Conservation (phyloP, 2,888 invertebrate species). For the Dromius quadrimaculatus region DNA sequence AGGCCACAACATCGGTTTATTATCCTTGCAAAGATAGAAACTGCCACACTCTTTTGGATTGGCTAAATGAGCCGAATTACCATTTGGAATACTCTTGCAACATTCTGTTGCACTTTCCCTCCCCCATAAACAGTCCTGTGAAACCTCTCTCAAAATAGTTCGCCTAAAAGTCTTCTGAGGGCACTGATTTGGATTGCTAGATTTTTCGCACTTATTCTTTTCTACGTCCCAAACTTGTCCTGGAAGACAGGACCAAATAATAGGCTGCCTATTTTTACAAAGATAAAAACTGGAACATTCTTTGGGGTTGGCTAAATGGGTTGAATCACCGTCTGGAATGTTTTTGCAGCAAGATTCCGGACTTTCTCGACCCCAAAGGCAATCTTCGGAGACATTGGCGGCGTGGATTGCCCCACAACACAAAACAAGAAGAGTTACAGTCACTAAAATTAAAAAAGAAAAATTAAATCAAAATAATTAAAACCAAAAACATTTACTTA, state of each 20-base stretch:
- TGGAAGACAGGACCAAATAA: conserved; percentile 17
- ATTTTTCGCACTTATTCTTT: neutral
- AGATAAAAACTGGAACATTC: conserved; percentile 23
- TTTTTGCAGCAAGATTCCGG: neutral
- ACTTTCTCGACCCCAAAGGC: neutral
- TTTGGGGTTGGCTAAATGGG: conserved; percentile 15
- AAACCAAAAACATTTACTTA: too few relatives aligned
- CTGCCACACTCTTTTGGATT: conserved; percentile 33
- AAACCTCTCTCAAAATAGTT: neutral
- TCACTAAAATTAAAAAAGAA: too few relatives aligned
- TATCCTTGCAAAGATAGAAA: conserved; percentile 25
- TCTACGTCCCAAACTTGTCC: conserved; percentile 19
- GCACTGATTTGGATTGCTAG: neutral
- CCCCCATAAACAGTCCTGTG: conserved; percentile 35
- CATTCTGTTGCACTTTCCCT: conserved; percentile 1
- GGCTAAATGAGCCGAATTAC: conserved; percentile 22
- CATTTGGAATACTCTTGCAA: conserved; percentile 13
- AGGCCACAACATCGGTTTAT: conserved; percentile 16
- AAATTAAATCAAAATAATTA: too few relatives aligned
- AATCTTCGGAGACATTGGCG: too few relatives aligned
- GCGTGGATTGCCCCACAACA: too few relatives aligned
- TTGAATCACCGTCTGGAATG: neutral
- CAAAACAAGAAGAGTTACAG: too few relatives aligned
- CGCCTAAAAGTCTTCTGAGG: neutral
- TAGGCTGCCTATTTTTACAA: neutral